Evolutionary conservation across 2,113 vertebrate genomes (phyloP).

Genomic region (Sceloporus tristichus): DNA sequence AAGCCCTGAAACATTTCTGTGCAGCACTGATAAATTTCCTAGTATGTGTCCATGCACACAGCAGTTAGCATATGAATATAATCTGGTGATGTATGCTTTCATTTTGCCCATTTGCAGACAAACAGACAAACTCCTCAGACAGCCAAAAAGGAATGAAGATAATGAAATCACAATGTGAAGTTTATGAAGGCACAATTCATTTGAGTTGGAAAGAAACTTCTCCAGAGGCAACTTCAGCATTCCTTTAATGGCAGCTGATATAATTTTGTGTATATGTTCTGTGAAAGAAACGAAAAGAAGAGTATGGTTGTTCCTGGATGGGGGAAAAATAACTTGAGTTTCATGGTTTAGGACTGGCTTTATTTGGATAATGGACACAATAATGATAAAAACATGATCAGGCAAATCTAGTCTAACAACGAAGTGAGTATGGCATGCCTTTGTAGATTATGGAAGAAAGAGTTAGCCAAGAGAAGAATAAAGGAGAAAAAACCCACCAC

Average conservation of each 20-base stretch:
- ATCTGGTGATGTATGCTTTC: neutral
- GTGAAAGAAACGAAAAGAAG: neutral
- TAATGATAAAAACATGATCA: constrained; percentile 44
- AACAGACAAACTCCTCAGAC: neutral
- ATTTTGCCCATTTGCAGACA: neutral
- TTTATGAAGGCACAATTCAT: neutral
- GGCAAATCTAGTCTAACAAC: constrained; percentile 29
- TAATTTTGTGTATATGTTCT: neutral
- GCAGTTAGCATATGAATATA: neutral
- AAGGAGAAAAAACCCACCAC: constrained; percentile 16
- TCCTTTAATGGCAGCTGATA: neutral
- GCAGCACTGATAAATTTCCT: too few relatives aligned
- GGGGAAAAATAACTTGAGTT: neutral
- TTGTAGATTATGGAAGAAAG: constrained; percentile 52
- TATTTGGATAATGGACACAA: constrained; percentile 35
- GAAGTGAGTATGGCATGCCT: constrained; percentile 57
- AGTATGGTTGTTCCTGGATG: neutral
- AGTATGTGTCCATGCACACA: neutral
- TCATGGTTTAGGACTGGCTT: constrained; percentile 35
- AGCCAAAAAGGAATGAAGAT: neutral
- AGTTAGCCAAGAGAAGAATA: neutral
- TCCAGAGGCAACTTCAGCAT: neutral
- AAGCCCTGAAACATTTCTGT: neutral
- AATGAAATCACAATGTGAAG: neutral
- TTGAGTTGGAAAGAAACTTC: neutral